phyloP scores from a whole-genome alignment of 2,113 vertebrate genomes.

The Saccopteryx bilineata region DNA sequence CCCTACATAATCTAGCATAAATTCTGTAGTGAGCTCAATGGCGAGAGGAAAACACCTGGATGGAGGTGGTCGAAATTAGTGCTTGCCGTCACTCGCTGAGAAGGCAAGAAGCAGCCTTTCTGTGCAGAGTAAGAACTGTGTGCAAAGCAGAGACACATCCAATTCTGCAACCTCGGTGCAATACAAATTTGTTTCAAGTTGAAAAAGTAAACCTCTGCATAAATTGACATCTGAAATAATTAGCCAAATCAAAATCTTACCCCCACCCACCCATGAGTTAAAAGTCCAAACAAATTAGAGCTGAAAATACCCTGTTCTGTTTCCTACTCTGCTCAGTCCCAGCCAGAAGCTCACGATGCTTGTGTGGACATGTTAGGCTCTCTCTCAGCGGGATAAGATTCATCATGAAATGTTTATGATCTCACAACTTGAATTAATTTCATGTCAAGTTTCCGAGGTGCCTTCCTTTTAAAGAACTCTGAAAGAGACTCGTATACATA shows the following conservation, averaged over 20 bases:
- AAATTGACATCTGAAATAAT: not conserved
- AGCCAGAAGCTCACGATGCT: not conserved
- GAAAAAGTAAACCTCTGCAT: not conserved
- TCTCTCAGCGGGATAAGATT: not conserved
- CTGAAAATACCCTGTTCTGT: not conserved
- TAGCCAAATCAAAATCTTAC: conserved; percentile 18
- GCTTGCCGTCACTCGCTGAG: no score
- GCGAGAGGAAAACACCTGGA: not conserved
- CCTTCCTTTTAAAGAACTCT: conserved; percentile 50
- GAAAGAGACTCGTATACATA: not conserved
- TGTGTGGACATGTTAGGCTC: not conserved
- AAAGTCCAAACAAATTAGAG: conserved; percentile 16
- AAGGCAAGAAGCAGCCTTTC: no score
- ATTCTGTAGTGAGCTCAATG: not conserved
- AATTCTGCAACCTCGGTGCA: no score
- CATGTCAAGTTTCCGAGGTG: not conserved
- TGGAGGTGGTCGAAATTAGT: not conserved
- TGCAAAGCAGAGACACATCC: no score
- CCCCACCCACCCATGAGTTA: not conserved
- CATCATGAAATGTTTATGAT: conserved; percentile 29
- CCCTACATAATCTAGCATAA: not conserved
- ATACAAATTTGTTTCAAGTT: no score
- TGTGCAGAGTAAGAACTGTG: no score
- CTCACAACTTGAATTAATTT: conserved; percentile 26
- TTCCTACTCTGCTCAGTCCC: not conserved